A percentile compares a stretch with the other conserved stretches of the same genome.
Evolutionary conservation across 2,797 vertebrate genomes (phyloP).

Genomic region (Sparidentex hasta): DNA sequence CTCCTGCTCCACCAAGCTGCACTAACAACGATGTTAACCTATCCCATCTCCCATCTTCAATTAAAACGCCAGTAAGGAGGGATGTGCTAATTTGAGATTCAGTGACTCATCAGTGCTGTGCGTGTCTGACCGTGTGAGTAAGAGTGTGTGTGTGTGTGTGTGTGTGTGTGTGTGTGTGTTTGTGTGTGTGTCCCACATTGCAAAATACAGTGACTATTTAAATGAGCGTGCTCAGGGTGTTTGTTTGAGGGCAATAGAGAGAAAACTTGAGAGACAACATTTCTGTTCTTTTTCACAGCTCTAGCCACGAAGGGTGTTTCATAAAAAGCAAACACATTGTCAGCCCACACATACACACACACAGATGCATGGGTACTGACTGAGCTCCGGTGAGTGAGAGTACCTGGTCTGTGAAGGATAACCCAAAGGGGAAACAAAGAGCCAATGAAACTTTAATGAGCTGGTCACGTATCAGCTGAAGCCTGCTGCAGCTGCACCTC

Average conservation of each 20-base stretch:
- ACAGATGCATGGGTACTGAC: constrained; percentile 29
- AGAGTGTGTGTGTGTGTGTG: background rate
- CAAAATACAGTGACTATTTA: background rate
- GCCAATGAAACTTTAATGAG: constrained; percentile 89
- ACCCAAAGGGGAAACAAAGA: constrained; percentile 80
- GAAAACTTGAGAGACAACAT: constrained; percentile 25
- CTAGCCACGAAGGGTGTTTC: constrained; percentile 24
- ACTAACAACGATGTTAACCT: constrained; percentile 60
- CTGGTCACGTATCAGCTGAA: constrained; percentile 75
- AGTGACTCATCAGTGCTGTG: constrained; percentile 39
- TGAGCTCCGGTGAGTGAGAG: constrained; percentile 64
- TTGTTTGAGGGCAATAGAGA: background rate
- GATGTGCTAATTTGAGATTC: constrained; percentile 58
- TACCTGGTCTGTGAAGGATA: constrained; percentile 79
- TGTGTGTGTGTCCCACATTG: background rate
- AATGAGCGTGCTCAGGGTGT: background rate
- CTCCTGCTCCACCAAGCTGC: constrained; percentile 39
- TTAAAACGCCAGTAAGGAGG: constrained; percentile 48
- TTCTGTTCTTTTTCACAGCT: constrained; percentile 31
- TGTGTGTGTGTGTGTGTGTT: constrained; percentile 10
- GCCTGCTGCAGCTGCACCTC: constrained; percentile 63
- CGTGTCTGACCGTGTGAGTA: constrained; percentile 11
- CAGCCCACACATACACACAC: constrained; percentile 16
- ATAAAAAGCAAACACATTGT: constrained; percentile 14
- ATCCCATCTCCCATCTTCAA: constrained; percentile 54